Conservation (phyloP, 2,797 vertebrate genomes). For the Neosalanx taihuensis region DNA sequence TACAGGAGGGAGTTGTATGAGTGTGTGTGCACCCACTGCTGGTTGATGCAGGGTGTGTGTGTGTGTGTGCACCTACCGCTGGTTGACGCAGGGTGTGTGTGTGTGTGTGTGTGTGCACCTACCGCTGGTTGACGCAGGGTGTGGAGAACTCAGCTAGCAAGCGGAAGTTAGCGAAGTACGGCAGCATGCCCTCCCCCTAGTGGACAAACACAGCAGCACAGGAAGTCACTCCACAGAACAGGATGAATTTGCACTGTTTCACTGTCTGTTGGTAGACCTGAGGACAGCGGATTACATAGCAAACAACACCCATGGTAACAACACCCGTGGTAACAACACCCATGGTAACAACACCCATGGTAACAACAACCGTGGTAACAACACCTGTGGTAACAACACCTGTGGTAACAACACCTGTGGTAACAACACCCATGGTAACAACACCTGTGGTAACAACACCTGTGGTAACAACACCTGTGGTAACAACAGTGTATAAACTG, state of each 20-base stretch:
- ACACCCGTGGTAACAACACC: no score
- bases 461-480: no score
- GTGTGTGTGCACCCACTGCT: not conserved
- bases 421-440: no score
- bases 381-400: no score
- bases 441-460: no score
- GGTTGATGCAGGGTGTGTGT: not conserved
- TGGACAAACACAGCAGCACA: conserved; percentile 18
- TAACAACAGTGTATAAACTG: no score
- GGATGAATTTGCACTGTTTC: not conserved
- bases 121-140: conserved; percentile 88
- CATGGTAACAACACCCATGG: no score
- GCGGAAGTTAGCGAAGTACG: conserved; percentile 82
- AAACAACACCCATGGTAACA: no score
- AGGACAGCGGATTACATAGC: no score
- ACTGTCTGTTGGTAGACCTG: no score
- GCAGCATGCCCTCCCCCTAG: conserved; percentile 73
- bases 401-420: no score
- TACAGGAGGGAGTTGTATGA: not conserved
- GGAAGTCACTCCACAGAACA: not conserved
- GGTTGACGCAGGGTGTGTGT: conserved; percentile 12
- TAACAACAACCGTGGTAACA: no score
- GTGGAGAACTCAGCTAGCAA: conserved; percentile 85
- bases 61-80: not conserved
- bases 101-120: conserved; percentile 38